phyloP scores from a whole-genome alignment of 1,140 invertebrate species.

The Bombus haemorrhoidalis region DNA sequence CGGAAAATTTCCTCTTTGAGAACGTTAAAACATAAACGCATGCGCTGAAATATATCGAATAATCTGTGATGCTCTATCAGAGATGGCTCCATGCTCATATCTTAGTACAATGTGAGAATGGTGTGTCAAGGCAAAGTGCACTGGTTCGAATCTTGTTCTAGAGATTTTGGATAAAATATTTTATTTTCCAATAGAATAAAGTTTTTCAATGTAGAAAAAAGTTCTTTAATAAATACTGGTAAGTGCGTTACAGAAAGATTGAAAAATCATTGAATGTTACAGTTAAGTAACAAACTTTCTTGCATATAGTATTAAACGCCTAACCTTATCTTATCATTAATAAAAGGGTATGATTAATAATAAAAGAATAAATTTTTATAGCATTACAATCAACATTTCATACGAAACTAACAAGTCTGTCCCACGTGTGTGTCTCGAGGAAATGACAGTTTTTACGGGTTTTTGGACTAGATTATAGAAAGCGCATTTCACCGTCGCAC shows the following conservation, averaged over 20 bases:
- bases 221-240: neutral
- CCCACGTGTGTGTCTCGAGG: neutral
- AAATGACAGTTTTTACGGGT: neutral
- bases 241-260: neutral
- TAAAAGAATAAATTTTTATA: neutral
- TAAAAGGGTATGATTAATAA: neutral
- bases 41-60: slow-evolving; percentile 20
- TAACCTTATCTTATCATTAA: slow-evolving; percentile 29
- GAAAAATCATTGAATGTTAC: neutral
- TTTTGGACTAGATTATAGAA: neutral
- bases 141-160: slow-evolving; percentile 33
- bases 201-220: slow-evolving; percentile 19
- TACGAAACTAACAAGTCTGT: neutral
- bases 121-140: neutral
- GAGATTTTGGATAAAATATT: slow-evolving; percentile 30
- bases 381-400: neutral
- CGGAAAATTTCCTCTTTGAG: neutral
- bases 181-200: slow-evolving; percentile 14
- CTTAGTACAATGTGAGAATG: slow-evolving; percentile 10
- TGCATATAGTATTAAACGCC: neutral
- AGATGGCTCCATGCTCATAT: neutral
- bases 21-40: slow-evolving; percentile 20
- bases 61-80: neutral
- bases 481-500: neutral
- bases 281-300: neutral